phyloP scores from a whole-genome alignment of 2,888 invertebrate species.

The Latheticus oryzae region DNA sequence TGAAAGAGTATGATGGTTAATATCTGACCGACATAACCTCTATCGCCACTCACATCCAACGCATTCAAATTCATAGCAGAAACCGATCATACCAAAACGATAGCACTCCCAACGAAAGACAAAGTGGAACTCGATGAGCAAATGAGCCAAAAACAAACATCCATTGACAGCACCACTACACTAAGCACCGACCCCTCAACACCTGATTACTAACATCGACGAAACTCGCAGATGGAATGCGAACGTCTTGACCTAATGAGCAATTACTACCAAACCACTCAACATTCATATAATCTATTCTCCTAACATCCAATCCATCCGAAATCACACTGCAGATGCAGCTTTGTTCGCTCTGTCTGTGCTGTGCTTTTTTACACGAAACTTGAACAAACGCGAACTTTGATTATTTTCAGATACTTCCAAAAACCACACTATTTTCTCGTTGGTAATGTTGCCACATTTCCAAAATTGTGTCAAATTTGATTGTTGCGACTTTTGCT shows the following conservation, averaged over 20 bases:
- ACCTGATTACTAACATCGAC: neutral
- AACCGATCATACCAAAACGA: constrained; percentile 12
- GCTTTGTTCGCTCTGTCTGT: constrained; percentile 17
- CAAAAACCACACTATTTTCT: constrained; percentile 21
- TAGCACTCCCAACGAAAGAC: constrained; percentile 6
- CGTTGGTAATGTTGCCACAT: constrained; percentile 25
- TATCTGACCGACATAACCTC: constrained; percentile 58
- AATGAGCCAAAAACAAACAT: constrained; percentile 4
- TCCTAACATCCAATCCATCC: constrained; percentile 13
- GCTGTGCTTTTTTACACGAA: constrained; percentile 21
- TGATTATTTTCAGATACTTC: constrained; percentile 17
- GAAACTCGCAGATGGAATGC: constrained; percentile 8
- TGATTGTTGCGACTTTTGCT: constrained; percentile 31
- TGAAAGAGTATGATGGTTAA: constrained; percentile 45
- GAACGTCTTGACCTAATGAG: constrained; percentile 16
- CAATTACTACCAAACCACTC: constrained; percentile 19
- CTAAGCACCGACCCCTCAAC: constrained; percentile 7
- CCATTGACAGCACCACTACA: constrained; percentile 24
- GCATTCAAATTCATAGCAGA: constrained; percentile 61
- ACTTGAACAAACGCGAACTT: neutral
- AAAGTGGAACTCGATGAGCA: neutral
- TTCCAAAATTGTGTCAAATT: constrained; percentile 34
- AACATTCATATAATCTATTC: constrained; percentile 15
- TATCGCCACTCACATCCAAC: constrained; percentile 60
- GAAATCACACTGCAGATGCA: constrained; percentile 26